Base-by-base conservation (phyloP, 2,113 vertebrate species). In the Galbula dea region DNA sequence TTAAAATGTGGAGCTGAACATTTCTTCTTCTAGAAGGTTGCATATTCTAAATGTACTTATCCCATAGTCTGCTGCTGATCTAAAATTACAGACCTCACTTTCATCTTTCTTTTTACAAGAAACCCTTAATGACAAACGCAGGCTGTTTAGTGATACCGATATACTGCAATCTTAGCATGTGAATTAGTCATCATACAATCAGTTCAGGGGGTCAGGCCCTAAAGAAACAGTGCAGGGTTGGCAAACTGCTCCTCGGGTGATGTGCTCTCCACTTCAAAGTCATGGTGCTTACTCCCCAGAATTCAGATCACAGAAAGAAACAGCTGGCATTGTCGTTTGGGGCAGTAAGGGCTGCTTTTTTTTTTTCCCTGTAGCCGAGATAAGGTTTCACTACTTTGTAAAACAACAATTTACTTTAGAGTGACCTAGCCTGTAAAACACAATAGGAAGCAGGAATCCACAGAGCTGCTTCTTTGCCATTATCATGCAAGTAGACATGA, bases 91-190 rank as follows among this genome's bases (percentile, higher is more conserved):
- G 96, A 78, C 97, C 97, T 96, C 97, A 94, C 98, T 98, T 98
- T 98, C 98, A 98, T 99, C 98, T 98, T 97, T 97, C 95, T 94
- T 97, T 98, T 98, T 97, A 97, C 98, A 98, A 98, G 98, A 98
- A 98, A 97, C 97, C 96, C 97, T 97, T 99, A 99, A 99, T 99
- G 98, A 98, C 98, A 98, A 99, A 99, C 62, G 97, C 99, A 99
- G 99, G 98, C 98, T 90, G 97, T 97, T 98, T 98, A 97, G 98
- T 98, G 98, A 98, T 98, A 98, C 97, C 92, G 98, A 98, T 97
- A 98, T 97, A 98, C 97, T 98, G 95, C 97, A 95, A 97, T 97
- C 97, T 97, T 97, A 98, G 97, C 98, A 98, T 98, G 93, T 97
- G 98, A 98, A 98, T 98, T 98, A 98, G 98, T 98, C 98, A 98